Evolutionary conservation across 2,888 invertebrate species (phyloP), one percentile per base, ranked within the genome.

Genomic region (Drosophila anceps): DNA sequence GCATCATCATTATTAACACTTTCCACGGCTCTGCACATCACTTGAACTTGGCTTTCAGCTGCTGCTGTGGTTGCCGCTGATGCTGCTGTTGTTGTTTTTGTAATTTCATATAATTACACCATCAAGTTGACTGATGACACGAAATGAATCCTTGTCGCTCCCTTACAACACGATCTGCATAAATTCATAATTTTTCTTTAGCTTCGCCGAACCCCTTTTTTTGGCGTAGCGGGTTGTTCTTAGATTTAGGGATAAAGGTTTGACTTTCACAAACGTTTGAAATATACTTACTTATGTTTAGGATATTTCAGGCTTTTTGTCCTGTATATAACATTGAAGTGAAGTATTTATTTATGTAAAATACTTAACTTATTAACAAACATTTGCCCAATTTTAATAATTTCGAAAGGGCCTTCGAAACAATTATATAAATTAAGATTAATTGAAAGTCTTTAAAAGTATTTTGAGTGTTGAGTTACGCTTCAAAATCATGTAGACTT

Each of bases 81-180:
- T 67, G 35, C 10, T 59, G 37, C 35, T 51, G 70, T 71, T 81
- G 75, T 77, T 74, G 77, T 84, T 79, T 55, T 64, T 78, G 72
- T 81, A 84, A 82, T 79, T 76, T 72, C 77, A 83, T 82, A 90
- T 92, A 93, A 93, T 93, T 93, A 93, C 92, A 91, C 91, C 92
- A 93, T 93, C 92, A 92, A 92, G 90, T 92, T 93, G 93, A 93
- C 93, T 93, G 93, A 93, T 93, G 92, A 93, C 92, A 91, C 91
- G 54, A 91, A 91, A 91, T 91, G 91, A 91, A 92, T 91, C 91
- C 86, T 82, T 91, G 92, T 91, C 91, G 84, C 85, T 81, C 78
- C 88, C 84, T 84, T 88, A 75, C 69, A 81, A 70, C 71, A 71
- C 76, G 78, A 89, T 90, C 84, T 91, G 91, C 90, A 91, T 91